Base-by-base conservation (phyloP, 2,888 invertebrate species). In the Crematogaster levior region DNA sequence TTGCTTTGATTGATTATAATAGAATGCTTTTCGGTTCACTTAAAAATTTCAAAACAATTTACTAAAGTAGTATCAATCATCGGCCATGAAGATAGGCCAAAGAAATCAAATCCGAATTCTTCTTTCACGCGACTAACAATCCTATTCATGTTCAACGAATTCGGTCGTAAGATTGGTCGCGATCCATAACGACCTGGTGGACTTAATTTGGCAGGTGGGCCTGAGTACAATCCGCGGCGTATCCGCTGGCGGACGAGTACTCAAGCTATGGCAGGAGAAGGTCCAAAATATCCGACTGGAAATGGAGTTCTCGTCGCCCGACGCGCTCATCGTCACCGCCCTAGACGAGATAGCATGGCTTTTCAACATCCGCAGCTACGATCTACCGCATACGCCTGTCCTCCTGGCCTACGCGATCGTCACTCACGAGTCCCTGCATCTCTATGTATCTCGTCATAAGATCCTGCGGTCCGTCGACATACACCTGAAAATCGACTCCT, bases 341-440 rank as follows among this genome's bases (percentile, higher is more conserved):
- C 94, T 98, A 77, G 98, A 98, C 90, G 98, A 98, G 94, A 96
- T 97, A 61, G 98, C 98, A 0, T 98, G 98, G 97, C 94, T 98
- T 46, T 95, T 98, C 48, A 99, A 99, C 93, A 96, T 99, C 24
- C 96, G 98, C n/a, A 98, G 98, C 0, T 95, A 96, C 81, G 98
- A 99, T 95, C 95, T 98, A 85, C 97, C 97, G 0, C 97, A 96
- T 93, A 97, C 97, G 0, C 98, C 98, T 0, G 96, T 98, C 24
- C 95, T 98, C 10, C 96, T 97, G 91, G 96, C 97, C 56, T 98
- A 98, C 93, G 96, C 97, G 1, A 95, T 98, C 56, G 94, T 98
- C 60, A 97, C 96, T 81, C 95, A 95, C 85, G 95, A 95, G 5
- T 96, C 96, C 75, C 95, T 97, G 37, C 95, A 96, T 89, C 95